Evolutionary conservation across 2,113 vertebrate species (phyloP).

Genomic region (Phyllostomus discolor): DNA sequence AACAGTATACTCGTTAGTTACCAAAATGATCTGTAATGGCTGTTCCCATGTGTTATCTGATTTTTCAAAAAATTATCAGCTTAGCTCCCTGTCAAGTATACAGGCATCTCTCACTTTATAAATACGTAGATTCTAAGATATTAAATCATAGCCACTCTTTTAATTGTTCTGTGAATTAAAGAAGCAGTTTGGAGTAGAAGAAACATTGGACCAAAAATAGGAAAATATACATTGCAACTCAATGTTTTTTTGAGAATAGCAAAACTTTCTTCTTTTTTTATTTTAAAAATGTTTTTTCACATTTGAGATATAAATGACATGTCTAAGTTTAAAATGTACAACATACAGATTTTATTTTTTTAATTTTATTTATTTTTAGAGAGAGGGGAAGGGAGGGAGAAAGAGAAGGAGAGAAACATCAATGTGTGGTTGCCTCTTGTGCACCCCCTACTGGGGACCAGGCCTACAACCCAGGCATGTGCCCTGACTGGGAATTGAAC

Average conservation of each 20-base stretch:
- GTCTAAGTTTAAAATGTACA: neutral
- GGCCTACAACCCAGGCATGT: no score
- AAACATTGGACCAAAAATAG: neutral
- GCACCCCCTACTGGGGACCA: no score
- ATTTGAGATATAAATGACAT: neutral
- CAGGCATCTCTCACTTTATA: neutral
- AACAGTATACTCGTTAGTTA: neutral
- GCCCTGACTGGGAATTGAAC: no score
- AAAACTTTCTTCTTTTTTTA: neutral
- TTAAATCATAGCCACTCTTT: neutral
- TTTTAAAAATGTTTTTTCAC: neutral
- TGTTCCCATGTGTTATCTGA: neutral
- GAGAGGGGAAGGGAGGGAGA: no score
- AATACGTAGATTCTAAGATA: slow-evolving; percentile 2
- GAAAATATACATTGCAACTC: neutral
- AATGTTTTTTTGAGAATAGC: neutral
- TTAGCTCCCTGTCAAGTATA: neutral
- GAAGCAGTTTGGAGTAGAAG: neutral
- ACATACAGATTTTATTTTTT: no score
- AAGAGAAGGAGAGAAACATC: no score
- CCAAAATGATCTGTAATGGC: neutral
- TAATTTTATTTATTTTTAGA: no score
- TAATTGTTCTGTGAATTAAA: slow-evolving; percentile 5
- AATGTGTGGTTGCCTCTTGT: no score
- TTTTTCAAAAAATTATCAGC: neutral